A percentile compares a stretch with the other conserved stretches of the same genome.
phyloP scores from a whole-genome alignment of 1,140 invertebrate genomes.

The Gonioctena quinquepunctata region DNA sequence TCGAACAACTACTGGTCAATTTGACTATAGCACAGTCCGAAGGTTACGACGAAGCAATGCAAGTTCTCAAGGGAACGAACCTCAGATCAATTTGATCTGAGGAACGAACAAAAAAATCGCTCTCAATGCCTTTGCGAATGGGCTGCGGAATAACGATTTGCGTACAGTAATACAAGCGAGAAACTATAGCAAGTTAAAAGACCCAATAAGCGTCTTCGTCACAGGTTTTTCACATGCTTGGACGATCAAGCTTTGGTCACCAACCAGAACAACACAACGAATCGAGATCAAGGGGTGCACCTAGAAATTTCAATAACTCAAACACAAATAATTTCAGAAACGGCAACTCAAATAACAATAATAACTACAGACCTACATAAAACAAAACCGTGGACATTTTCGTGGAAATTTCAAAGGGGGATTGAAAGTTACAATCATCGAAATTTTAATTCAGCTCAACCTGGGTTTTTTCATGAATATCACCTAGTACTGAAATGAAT shows the following conservation, averaged over 20 bases:
- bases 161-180: constrained; percentile 20
- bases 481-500: background rate
- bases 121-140: constrained; percentile 30
- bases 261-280: constrained; percentile 3
- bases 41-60: constrained; percentile 6
- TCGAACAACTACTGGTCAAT: constrained; percentile 27
- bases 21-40: constrained; percentile 23
- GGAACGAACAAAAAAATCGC: constrained; percentile 31
- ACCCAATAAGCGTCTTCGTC: constrained; percentile 8
- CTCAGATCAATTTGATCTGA: too few relatives aligned
- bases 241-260: background rate
- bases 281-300: too few relatives aligned
- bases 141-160: constrained; percentile 22
- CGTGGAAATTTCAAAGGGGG: background rate
- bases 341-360: background rate
- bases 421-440: background rate
- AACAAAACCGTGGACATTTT: background rate
- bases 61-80: constrained; percentile 17
- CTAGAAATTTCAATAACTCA: constrained; percentile 1
- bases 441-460: background rate
- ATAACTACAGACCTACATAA: background rate
- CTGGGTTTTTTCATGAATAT: background rate
- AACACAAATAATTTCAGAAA: background rate
- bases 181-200: constrained; percentile 23
- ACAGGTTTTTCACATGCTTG: background rate